These are phyloP conservation scores for Pelobates fuscus DNA, from an alignment of 2,113 vertebrate species.

Conservation along the genomic window DNA sequence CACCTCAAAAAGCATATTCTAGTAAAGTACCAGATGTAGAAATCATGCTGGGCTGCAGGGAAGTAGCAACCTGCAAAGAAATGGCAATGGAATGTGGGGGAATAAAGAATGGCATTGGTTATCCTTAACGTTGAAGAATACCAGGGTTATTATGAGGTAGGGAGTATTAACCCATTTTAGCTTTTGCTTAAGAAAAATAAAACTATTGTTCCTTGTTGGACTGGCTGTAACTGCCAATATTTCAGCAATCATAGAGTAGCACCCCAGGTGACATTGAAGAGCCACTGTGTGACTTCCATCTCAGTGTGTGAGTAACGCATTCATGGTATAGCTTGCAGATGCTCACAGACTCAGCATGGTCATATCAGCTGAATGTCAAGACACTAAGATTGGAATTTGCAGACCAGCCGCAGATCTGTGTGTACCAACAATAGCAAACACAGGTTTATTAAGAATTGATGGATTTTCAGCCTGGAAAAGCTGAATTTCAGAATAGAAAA, in stretches of 20 bases:
- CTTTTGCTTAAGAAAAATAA: neutral
- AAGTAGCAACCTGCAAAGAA: too few species aligned
- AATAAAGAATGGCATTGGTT: too few species aligned
- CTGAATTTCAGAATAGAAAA: neutral
- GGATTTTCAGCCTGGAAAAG: neutral
- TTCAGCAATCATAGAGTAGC: neutral
- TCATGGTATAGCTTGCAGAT: constrained; percentile 1
- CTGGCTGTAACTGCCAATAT: neutral
- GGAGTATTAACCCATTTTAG: too few species aligned
- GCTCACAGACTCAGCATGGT: constrained; percentile 21
- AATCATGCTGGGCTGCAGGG: too few species aligned
- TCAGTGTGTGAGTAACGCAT: neutral
- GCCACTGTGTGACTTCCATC: constrained; percentile 15
- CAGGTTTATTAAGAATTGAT: constrained; percentile 30
- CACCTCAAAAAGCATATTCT: too few species aligned
- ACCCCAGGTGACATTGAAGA: constrained; percentile 2
- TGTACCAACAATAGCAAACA: constrained; percentile 10
- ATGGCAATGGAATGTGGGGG: too few species aligned
- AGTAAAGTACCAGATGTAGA: too few species aligned
- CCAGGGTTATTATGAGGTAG: too few species aligned
- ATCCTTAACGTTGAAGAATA: too few species aligned
- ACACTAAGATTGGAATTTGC: constrained; percentile 15
- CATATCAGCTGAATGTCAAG: constrained; percentile 28
- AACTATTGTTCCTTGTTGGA: neutral
- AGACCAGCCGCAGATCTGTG: neutral